Evolutionary conservation across 2,888 invertebrate genomes (phyloP).

Genomic region (Volucella inflata): DNA sequence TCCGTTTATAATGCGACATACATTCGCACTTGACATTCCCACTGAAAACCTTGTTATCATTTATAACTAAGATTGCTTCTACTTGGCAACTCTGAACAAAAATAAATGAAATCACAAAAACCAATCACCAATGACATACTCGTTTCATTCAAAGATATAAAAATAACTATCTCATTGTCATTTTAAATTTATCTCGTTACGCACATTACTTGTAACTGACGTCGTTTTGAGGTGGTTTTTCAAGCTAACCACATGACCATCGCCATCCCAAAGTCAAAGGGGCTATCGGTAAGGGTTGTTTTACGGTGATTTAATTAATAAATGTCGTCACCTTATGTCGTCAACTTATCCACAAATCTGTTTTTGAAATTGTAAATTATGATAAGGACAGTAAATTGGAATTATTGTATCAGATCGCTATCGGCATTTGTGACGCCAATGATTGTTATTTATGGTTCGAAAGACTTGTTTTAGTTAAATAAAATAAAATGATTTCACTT

Average conservation of each 20-base stretch:
- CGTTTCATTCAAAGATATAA: background rate
- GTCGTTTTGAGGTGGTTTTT: slow-evolving; percentile 38
- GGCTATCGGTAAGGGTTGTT: background rate
- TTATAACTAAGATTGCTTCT: too few species aligned
- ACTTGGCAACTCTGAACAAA: too few species aligned
- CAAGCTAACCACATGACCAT: slow-evolving; percentile 13
- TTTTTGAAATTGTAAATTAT: background rate
- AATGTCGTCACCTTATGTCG: slow-evolving; percentile 18
- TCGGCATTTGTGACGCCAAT: slow-evolving; percentile 32
- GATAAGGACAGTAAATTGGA: slow-evolving; percentile 5
- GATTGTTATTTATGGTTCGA: background rate
- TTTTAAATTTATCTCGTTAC: slow-evolving; percentile 26
- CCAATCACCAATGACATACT: too few species aligned
- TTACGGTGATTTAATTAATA: background rate
- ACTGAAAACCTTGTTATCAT: too few species aligned
- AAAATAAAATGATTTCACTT: background rate
- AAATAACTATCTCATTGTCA: slow-evolving; percentile 19
- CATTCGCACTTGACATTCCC: too few species aligned
- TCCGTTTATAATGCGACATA: too few species aligned
- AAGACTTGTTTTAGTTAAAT: background rate
- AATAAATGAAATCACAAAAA: too few species aligned
- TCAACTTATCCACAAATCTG: slow-evolving; percentile 22
- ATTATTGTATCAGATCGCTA: slow-evolving; percentile 31
- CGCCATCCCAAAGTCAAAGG: background rate
- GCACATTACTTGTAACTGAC: slow-evolving; percentile 37